Evolutionary conservation across 1,140 invertebrate species (phyloP).

Genomic region (Trachymyrmex cornetzi): DNA sequence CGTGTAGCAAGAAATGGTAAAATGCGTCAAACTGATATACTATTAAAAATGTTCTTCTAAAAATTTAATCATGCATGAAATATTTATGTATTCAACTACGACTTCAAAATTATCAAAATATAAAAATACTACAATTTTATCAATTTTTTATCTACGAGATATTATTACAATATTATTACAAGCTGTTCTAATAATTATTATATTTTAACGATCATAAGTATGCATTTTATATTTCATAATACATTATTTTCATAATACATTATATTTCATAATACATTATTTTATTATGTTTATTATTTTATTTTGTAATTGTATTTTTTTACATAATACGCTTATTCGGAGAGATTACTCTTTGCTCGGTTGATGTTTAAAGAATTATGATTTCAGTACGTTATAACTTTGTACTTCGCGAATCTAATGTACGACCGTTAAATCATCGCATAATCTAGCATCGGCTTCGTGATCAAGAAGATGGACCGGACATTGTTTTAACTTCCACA

Average conservation of each 20-base stretch:
- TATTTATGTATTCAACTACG: neutral
- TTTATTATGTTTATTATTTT: neutral
- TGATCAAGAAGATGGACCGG: conserved; percentile 10
- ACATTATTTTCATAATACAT: neutral
- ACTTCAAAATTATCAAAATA: neutral
- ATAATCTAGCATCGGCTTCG: neutral
- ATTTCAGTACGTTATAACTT: neutral
- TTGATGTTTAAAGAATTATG: neutral
- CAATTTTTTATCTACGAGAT: neutral
- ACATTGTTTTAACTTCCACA: conserved; percentile 2
- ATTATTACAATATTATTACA: neutral
- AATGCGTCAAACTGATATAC: neutral
- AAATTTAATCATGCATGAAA: neutral
- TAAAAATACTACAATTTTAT: neutral
- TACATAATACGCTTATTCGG: neutral
- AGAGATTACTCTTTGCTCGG: neutral
- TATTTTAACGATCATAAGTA: neutral
- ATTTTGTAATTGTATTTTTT: neutral
- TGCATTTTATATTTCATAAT: neutral
- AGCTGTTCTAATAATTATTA: neutral
- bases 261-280: no score
- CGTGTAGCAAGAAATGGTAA: neutral
- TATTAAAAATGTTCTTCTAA: neutral
- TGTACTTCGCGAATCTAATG: neutral
- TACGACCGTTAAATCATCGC: neutral